Evolutionary conservation across 2,113 vertebrate species (phyloP), one percentile per base, ranked within the genome.

Genomic region (Notothenia coriiceps): DNA sequence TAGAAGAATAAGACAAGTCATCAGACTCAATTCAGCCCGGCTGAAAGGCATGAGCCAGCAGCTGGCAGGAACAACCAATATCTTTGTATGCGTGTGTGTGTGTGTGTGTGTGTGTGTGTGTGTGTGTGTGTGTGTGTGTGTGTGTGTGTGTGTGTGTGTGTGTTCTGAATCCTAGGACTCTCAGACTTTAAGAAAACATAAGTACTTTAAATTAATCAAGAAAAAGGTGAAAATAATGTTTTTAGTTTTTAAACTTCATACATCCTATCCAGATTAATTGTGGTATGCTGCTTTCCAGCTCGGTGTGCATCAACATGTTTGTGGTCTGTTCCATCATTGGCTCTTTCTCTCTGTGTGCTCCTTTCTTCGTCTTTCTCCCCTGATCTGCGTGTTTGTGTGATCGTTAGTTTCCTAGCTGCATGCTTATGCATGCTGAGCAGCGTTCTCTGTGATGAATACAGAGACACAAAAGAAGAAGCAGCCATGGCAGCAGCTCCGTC

Each of bases 21-120:
- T 86, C 55, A 40, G 54, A 79, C 59, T 73, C 35, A 69, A 62
- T 80, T 74, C 40, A 82, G 59, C 35, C 13, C 25, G 13, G 49
- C 18, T 66, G 46, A 83, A 86, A 83, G 13, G 59, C 79, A 57
- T 63, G 77, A 85, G 82, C 67, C 68, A 91, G 85, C 78, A 82
- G 70, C 77, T 83, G 70, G 80, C 64, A 64, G 55, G 70, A 60
- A 80, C 65, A 84, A 72, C 43, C 47, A 49, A 0, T n/a, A 15
- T 72, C 65, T 89, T 67, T 88, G 80, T 85, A 52, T 51, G 22
- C 75, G 62, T 62, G 80, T 85, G 56, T 50, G 33, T 79, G 62
- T 62, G 22, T 85, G 56, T 50, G 20, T 79, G 62, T 62, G 80
- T 85, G 56, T 50, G 33, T 79, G 62, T 62, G 22, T 85, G 56